Percentiles rank a stretch among this genome's conserved stretches.
Conservation (phyloP, 2,113 vertebrate species). For the Sus scrofa region T2T-Sscrofa CM000825.6:68447501-68448000, state of each 20-base stretch:
- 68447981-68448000: slow-evolving; percentile 15
- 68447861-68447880: not conserved
- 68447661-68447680: not conserved
- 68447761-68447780: not conserved
- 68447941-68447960: not conserved
- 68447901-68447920: not conserved
- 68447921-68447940: fast-evolving
- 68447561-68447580: too few species aligned
- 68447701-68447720: fast-evolving
- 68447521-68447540: not conserved
- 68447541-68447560: not conserved
- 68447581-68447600: not conserved
- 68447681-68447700: not conserved
- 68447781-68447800: fast-evolving
- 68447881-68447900: not conserved
- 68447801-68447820: not conserved
- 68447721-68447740: not conserved
- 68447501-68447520: not conserved
- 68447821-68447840: not conserved
- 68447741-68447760: not conserved
- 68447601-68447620: not conserved
- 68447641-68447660: not conserved
- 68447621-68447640: not conserved
- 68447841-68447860: not conserved
- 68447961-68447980: not conserved